phyloP scores from a whole-genome alignment of 2,113 vertebrate genomes.

The Actinemys pallida region DNA sequence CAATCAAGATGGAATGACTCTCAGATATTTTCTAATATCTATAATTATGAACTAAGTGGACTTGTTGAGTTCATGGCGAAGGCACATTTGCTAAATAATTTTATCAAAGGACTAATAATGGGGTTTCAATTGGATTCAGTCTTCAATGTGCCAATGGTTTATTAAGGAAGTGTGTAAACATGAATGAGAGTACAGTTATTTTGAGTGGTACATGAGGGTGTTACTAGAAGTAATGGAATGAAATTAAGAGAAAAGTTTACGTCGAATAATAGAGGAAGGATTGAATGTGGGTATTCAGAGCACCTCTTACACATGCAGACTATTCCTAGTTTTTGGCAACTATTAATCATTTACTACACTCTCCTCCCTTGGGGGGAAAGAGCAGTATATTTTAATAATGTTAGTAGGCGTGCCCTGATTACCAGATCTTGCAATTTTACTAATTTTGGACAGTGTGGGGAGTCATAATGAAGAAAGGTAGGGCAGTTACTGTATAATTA shows the following conservation, averaged over 20 bases:
- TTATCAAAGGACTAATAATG: slow-evolving; percentile 40
- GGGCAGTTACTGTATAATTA: background rate
- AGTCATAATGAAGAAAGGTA: rapidly evolving
- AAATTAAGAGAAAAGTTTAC: background rate
- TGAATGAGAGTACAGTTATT: background rate
- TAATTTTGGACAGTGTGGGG: background rate
- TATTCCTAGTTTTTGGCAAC: background rate
- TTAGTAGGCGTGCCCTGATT: background rate
- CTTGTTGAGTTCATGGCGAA: slow-evolving; percentile 36
- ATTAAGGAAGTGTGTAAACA: slow-evolving; percentile 23
- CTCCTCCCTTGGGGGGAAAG: background rate
- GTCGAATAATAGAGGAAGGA: background rate
- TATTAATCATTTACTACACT: background rate
- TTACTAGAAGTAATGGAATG: background rate
- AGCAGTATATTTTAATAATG: background rate
- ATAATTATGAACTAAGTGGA: slow-evolving; percentile 41
- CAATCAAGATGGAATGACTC: slow-evolving; percentile 9
- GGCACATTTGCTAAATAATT: slow-evolving; percentile 7
- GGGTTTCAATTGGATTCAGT: slow-evolving; percentile 38
- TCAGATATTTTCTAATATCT: slow-evolving; percentile 19
- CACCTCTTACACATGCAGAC: background rate
- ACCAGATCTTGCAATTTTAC: background rate
- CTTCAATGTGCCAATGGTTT: background rate
- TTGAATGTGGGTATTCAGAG: background rate
- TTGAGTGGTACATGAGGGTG: background rate